Evolutionary conservation across 2,888 invertebrate genomes (phyloP), one percentile per base, ranked within the genome.

Genomic region (Mylabris sibirica): DNA sequence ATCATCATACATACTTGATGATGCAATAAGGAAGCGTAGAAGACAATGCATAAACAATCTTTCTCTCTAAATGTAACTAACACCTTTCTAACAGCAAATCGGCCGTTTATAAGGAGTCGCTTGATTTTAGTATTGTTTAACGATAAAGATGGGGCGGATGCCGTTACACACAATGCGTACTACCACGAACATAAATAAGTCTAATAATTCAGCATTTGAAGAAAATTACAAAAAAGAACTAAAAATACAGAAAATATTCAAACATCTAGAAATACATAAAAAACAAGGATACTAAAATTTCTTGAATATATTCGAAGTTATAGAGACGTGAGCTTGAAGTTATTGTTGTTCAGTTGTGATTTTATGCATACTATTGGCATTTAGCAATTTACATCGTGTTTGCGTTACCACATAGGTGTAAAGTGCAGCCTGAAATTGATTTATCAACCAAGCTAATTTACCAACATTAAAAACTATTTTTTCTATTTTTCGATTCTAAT

Each of bases 341-440:
- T 74, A 72, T 72, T 75, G 71, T 72, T 71, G 70, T 71, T 73
- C 68, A 65, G 59, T 70, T 67, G 68, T 64, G 71, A 72, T 72
- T 72, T 68, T 70, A 72, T 73, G 72, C 72, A 67, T 60, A 60
- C 60, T 68, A 63, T 67, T 67, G 66, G 68, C 72, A 71, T 72
- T 74, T 74, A 68, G 70, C 74, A 75, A 71, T 70, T 72, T 67
- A 69, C 72, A 69, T 73, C 74, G 70, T 74, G 73, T 75, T 66
- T 69, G 66, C 59, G 60, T 69, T 69, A 60, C 69, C 60, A 66
- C 69, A 69, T 60, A 64, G 66, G 69, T 66, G 66, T 59, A 66
- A 69, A 69, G 69, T 66, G 66, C 66, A 69, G 57, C 34, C 64
- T 69, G 69, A 66, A 68, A 68, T 68, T 65, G 65, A 68, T 68